phyloP scores from a whole-genome alignment of 2,888 invertebrate species.

The Tachina fera region DNA sequence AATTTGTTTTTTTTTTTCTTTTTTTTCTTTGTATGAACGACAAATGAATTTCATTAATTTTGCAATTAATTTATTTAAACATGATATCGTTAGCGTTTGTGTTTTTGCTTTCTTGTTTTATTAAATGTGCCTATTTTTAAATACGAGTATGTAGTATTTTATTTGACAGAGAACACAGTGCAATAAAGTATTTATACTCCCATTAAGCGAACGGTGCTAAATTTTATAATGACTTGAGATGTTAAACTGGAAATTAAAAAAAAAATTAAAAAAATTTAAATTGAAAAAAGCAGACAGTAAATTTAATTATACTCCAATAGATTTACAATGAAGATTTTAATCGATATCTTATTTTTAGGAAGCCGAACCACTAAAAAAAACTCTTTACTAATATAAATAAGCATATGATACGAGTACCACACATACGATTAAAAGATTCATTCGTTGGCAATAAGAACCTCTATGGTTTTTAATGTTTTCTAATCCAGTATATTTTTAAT shows the following conservation, averaged over 20 bases:
- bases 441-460: too few species aligned
- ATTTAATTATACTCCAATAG: not conserved
- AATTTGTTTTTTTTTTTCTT: constrained; percentile 43
- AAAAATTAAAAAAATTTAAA: not conserved
- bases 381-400: too few species aligned
- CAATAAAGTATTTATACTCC: not conserved
- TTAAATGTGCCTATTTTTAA: constrained; percentile 4
- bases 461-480: too few species aligned
- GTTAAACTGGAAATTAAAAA: not conserved
- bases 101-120: not conserved
- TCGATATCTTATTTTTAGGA: too few species aligned
- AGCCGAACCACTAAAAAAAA: too few species aligned
- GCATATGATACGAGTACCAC: too few species aligned
- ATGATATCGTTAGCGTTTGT: constrained; percentile 14
- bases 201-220: not conserved
- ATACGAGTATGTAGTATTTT: constrained; percentile 14
- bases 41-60: constrained; percentile 56
- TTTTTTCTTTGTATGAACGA: constrained; percentile 1
- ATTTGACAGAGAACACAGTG: not conserved
- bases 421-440: too few species aligned
- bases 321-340: too few species aligned
- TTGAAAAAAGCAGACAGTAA: not conserved
- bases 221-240: not conserved
- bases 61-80: constrained; percentile 49
- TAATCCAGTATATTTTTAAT: too few species aligned